Base-by-base conservation (phyloP, 2,888 invertebrate species). In the Plebejus melissa region DNA sequence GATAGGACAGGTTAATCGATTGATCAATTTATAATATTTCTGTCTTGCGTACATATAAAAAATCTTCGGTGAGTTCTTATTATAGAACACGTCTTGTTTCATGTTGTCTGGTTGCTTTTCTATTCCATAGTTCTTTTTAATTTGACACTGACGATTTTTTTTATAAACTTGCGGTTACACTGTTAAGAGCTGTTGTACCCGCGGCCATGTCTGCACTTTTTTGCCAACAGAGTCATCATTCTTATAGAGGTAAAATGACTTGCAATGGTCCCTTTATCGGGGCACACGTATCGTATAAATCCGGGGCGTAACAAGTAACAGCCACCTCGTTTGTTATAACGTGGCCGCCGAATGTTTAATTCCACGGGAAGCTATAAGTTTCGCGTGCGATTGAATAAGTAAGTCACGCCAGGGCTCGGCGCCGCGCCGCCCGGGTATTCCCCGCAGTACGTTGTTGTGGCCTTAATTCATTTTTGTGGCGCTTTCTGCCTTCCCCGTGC, bases 331-430 rank as follows among this genome's bases (percentile, higher is more conserved):
- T 77, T 76, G 71, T 75, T 58, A 76, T 76, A 78, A 75, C 77
- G 41, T 54, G 36, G 75, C 65, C 74, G 78, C 74, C 72, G 72
- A 72, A 72, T 77, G 78, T 78, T 87, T 84, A 86, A 87, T 86
- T 85, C 86, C 84, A 85, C 83, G 83, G 82, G 82, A 87, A 85
- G 83, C 82, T 77, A 83, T 85, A 83, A 84, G 83, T 87, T 88
- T 86, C 85, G 87, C 87, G 87, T 86, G 83, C 78, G 81, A 78
- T 80, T 82, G 82, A 83, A 84, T 85, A 84, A 81, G 84, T 80
- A 80, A 85, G 88, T 88, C 89, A 89, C 90, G 90, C 87, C 81
- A 89, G 80, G 77, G 78, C 78, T 76, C 80, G 82, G 82, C 84
- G 83, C 83, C 81, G 76, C 74, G 46, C 16, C 77, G 76, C 65